Conservation (phyloP, 30 jellyfish, hydroid and myxozoan species). For the Nemopilema nomurai region DNA sequence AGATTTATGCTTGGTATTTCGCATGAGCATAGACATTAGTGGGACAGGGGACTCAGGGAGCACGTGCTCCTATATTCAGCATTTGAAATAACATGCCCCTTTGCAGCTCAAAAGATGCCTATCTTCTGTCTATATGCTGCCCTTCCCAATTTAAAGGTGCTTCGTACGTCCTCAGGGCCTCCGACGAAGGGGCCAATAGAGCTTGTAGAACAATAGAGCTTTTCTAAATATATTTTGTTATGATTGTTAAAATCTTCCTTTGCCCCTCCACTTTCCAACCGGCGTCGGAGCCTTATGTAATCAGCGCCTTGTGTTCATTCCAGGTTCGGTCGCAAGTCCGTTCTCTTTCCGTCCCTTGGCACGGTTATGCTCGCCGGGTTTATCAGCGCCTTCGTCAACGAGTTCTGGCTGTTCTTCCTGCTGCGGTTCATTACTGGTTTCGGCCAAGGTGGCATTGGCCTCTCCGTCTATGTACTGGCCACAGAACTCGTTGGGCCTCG, state of each 20-base stretch:
- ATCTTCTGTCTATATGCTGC: no score
- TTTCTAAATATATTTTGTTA: no score
- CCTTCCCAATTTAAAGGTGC: no score
- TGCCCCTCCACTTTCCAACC: not conserved
- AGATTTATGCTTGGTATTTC: no score
- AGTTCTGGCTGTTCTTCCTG: conserved; percentile 81
- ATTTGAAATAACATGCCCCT: no score
- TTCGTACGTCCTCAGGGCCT: no score
- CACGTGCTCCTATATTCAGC: no score
- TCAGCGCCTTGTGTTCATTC: not conserved
- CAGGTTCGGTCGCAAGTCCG: conserved; percentile 89
- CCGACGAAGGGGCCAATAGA: no score
- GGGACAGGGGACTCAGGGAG: no score
- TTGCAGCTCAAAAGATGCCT: no score
- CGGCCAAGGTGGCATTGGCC: conserved; percentile 94
- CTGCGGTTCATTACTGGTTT: conserved; percentile 81
- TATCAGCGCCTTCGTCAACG: conserved; percentile 64
- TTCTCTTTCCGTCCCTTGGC: conserved; percentile 81
- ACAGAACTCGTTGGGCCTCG: conserved; percentile 93
- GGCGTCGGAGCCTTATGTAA: not conserved
- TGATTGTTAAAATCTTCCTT: not conserved
- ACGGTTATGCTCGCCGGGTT: conserved; percentile 73
- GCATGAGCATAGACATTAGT: no score
- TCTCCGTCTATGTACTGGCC: conserved; percentile 87
- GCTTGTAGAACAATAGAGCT: no score